Evolutionary conservation across 2,888 invertebrate species (phyloP).

Genomic region (Drosophila buzzatii): DNA sequence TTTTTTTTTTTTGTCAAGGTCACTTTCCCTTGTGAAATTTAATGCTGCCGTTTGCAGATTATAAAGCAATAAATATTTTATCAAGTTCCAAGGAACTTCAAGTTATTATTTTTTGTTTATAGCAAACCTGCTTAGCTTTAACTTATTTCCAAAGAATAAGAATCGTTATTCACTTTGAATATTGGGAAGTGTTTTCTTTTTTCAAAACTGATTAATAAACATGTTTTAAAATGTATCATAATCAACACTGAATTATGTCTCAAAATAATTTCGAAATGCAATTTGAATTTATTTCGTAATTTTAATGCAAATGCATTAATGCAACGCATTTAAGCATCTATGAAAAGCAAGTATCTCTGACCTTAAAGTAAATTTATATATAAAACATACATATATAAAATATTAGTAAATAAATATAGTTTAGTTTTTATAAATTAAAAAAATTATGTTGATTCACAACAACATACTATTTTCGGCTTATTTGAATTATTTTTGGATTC

Average conservation of each 20-base stretch:
- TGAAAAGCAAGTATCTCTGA: neutral
- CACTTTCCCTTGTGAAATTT: neutral
- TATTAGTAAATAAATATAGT: neutral
- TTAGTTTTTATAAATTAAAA: neutral
- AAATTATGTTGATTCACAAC: neutral
- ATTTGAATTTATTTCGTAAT: neutral
- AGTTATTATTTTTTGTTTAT: neutral
- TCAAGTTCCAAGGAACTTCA: neutral
- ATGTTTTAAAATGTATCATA: too few species aligned
- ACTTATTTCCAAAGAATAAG: neutral
- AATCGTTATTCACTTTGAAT: neutral
- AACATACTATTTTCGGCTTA: neutral
- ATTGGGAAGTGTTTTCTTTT: neutral
- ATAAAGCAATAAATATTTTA: neutral
- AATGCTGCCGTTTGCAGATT: neutral
- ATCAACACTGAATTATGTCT: neutral
- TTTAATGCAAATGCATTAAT: too few species aligned
- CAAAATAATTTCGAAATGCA: neutral
- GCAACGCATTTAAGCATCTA: neutral
- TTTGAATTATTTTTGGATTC: neutral
- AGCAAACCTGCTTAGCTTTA: neutral
- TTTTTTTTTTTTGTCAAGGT: conserved; percentile 20
- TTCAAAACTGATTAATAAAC: too few species aligned
- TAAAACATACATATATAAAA: too few species aligned
- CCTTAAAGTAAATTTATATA: too few species aligned